These are phyloP conservation scores for Triplophysa yarkandensis DNA, from an alignment of 2,797 vertebrate genomes.

Conservation along the genomic window DNA sequence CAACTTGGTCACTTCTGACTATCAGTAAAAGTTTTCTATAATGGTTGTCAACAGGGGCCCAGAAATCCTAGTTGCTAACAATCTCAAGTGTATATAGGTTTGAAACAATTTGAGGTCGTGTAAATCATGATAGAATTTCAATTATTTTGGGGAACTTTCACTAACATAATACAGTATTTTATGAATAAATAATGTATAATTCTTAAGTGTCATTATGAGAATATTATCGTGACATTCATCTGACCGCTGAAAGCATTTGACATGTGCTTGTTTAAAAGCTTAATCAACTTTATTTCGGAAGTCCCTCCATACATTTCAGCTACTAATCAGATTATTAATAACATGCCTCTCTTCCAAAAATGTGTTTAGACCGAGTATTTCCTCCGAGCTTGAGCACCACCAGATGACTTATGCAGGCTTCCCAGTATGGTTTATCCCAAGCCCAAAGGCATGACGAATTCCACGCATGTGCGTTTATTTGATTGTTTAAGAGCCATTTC, in stretches of 20 bases:
- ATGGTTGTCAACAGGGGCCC: too few relatives aligned
- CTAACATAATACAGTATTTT: too few relatives aligned
- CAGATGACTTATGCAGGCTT: constrained; percentile 58
- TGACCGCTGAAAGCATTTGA: constrained; percentile 13
- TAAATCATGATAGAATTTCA: too few relatives aligned
- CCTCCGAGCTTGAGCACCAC: constrained; percentile 24
- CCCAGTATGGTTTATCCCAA: constrained; percentile 54
- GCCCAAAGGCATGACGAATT: constrained; percentile 67
- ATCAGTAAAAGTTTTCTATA: too few relatives aligned
- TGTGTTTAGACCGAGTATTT: constrained; percentile 28
- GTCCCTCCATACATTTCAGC: constrained; percentile 22
- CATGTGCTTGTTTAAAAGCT: constrained; percentile 18
- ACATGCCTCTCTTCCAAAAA: constrained; percentile 27
- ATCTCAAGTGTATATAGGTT: too few relatives aligned
- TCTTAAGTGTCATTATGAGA: background rate
- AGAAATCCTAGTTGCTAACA: too few relatives aligned
- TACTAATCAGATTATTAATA: constrained; percentile 27
- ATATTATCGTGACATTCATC: constrained; percentile 4
- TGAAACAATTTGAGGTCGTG: too few relatives aligned
- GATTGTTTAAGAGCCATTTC: constrained; percentile 83
- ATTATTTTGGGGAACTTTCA: too few relatives aligned
- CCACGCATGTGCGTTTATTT: constrained; percentile 77
- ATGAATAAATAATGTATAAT: too few relatives aligned
- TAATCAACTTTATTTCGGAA: constrained; percentile 26
- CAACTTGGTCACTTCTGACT: too few relatives aligned